phyloP scores from a whole-genome alignment of 2,797 vertebrate species.

The Ibycter americanus region DNA sequence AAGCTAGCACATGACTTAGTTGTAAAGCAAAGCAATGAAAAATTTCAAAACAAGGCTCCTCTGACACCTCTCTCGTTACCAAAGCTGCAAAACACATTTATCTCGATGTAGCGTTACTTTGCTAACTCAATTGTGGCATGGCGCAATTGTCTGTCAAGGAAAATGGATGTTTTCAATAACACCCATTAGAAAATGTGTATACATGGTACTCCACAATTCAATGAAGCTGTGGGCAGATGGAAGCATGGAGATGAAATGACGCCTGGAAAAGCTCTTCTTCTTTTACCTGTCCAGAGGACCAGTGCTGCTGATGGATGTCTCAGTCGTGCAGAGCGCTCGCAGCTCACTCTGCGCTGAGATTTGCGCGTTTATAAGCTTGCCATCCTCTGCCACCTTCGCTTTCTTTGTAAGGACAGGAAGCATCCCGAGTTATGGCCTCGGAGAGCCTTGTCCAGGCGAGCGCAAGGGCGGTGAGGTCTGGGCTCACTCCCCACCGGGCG shows the following conservation, averaged over 20 bases:
- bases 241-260: background rate
- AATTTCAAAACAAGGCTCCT: background rate
- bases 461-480: background rate
- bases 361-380: background rate
- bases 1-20: background rate
- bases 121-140: background rate
- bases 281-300: background rate
- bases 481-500: rapidly evolving
- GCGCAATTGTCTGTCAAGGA: background rate
- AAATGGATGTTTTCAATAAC: constrained; percentile 60
- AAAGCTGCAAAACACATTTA: background rate
- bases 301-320: background rate
- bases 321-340: background rate
- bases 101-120: background rate
- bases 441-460: background rate
- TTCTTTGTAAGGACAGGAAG: background rate
- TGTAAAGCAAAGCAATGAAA: background rate
- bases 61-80: background rate
- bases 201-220: background rate
- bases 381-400: background rate
- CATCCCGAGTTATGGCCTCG: background rate
- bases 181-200: background rate
- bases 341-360: background rate
- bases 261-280: background rate
- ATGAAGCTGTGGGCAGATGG: background rate